Conservation (phyloP, 1,140 invertebrate genomes). For the Brachionus koreanus region DNA sequence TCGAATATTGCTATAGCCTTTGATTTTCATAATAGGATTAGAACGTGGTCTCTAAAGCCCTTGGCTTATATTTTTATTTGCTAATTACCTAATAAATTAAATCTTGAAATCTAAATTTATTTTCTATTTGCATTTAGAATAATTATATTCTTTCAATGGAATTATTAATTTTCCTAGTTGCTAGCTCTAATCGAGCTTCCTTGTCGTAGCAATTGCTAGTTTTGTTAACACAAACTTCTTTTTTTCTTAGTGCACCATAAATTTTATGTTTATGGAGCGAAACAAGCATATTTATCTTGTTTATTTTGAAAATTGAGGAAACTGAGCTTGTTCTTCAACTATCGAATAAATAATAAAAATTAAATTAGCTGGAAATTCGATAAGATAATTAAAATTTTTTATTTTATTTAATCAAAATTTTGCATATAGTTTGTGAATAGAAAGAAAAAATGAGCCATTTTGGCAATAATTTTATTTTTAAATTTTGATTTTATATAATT, state of each 20-base stretch:
- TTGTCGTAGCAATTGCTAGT: not conserved
- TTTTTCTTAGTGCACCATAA: not conserved
- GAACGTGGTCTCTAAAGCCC: not conserved
- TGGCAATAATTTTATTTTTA: not conserved
- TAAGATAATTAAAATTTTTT: constrained; percentile 23
- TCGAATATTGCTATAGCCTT: not conserved
- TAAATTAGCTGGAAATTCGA: constrained; percentile 24
- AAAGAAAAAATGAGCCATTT: not conserved
- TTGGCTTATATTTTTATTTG: not conserved
- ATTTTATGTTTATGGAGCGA: not conserved
- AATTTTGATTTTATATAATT: not conserved
- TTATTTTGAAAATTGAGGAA: not conserved
- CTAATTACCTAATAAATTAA: constrained; percentile 29
- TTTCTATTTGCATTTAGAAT: constrained; percentile 3
- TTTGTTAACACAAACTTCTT: not conserved
- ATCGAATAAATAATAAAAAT: not conserved
- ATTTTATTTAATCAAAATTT: not conserved
- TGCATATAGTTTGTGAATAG: not conserved
- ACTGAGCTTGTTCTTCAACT: not conserved
- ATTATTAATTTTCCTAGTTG: not conserved
- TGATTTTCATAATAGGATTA: constrained; percentile 15
- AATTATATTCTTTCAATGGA: not conserved
- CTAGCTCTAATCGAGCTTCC: not conserved
- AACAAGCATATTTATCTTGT: not conserved
- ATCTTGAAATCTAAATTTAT: not conserved